A percentile compares a stretch with the other conserved stretches of the same genome.
phyloP scores from a whole-genome alignment of 2,797 vertebrate species.

The Tachyglossus aculeatus region DNA sequence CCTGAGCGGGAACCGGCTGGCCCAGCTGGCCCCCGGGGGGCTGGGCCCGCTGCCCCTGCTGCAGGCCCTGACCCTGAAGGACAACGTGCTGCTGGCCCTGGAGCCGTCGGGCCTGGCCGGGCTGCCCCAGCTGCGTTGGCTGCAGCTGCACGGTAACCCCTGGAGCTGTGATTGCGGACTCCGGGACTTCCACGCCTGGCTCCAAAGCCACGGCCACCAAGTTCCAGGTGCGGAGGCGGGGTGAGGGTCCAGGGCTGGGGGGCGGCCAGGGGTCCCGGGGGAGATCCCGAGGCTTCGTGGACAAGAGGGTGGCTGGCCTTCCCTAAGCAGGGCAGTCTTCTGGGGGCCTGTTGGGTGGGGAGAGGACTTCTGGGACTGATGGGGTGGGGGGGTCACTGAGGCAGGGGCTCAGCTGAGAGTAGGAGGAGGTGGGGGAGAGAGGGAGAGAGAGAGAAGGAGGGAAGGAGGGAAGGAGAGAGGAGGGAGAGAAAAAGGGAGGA shows the following conservation, averaged over 20 bases:
- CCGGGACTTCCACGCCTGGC: slow-evolving; percentile 73
- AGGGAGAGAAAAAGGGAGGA: no score
- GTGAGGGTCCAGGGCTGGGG: not conserved
- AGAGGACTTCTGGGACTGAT: not conserved
- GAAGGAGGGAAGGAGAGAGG: no score
- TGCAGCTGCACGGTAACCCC: slow-evolving; percentile 68
- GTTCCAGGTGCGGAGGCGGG: slow-evolving; percentile 62
- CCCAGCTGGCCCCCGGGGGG: slow-evolving; percentile 37
- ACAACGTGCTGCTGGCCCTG: slow-evolving; percentile 52
- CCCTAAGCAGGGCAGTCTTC: not conserved
- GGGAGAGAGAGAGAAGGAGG: no score
- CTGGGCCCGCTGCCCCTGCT: slow-evolving; percentile 53
- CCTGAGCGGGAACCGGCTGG: slow-evolving; percentile 67
- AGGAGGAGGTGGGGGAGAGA: no score
- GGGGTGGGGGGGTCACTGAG: not conserved
- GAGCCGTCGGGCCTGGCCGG: slow-evolving; percentile 3
- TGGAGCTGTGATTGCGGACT: slow-evolving; percentile 75
- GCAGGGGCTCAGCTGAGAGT: no score
- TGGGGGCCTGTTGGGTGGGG: not conserved
- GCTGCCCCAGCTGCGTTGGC: slow-evolving; percentile 26
- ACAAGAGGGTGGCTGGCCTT: not conserved
- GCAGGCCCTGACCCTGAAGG: slow-evolving; percentile 56
- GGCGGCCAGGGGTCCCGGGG: not conserved
- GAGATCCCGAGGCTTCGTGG: not conserved
- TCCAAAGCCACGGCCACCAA: slow-evolving; percentile 57